phyloP scores from a whole-genome alignment of 2,888 invertebrate species.

The Eilema depressum region DNA sequence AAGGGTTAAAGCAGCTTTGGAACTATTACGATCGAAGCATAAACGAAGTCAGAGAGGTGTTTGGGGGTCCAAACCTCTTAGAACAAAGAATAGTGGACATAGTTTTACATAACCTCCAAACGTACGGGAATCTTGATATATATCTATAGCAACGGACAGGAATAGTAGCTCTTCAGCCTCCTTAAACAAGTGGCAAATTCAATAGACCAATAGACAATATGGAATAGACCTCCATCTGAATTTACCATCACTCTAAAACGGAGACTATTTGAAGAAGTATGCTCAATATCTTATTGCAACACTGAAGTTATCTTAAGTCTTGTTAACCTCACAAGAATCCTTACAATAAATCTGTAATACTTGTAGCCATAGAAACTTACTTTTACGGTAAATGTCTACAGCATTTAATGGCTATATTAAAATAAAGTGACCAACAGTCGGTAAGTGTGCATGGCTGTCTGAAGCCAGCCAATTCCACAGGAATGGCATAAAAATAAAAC shows the following conservation, averaged over 20 bases:
- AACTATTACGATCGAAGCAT: neutral
- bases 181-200: too few relatives aligned
- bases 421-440: neutral
- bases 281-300: neutral
- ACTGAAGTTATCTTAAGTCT: neutral
- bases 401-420: neutral
- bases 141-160: too few relatives aligned
- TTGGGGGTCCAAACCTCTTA: neutral
- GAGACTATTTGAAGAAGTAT: neutral
- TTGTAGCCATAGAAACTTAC: neutral
- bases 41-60: neutral
- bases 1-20: neutral
- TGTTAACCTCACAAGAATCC: neutral
- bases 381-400: neutral
- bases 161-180: too few relatives aligned
- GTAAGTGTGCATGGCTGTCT: conserved; percentile 39
- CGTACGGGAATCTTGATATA: too few relatives aligned
- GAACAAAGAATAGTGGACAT: neutral
- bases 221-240: neutral
- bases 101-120: neutral
- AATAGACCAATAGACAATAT: too few relatives aligned
- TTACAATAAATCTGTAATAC: neutral
- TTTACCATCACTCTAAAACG: neutral
- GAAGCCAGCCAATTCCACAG: conserved; percentile 41
- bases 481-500: conserved; percentile 59